Percentiles rank a stretch among this genome's conserved stretches.
These are phyloP conservation scores for Brenthis daphne DNA, from an alignment of 2,888 invertebrate species.

Conservation along the genomic window DNA sequence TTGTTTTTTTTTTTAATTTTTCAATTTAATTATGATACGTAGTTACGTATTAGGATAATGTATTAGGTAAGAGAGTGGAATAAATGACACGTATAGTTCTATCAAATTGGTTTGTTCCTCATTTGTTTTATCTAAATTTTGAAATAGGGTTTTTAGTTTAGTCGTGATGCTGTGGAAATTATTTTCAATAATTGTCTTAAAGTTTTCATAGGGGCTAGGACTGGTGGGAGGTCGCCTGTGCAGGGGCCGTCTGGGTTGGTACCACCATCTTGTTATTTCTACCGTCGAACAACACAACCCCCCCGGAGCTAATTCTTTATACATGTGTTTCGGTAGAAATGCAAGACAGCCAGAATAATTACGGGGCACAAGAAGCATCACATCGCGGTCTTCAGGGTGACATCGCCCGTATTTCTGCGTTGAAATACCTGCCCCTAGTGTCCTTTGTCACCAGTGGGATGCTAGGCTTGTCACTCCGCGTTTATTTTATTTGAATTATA, in stretches of 20 bases:
- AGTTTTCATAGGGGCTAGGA: background rate
- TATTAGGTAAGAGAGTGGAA: slow-evolving; percentile 11
- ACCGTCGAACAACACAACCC: background rate
- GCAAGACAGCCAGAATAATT: slow-evolving; percentile 8
- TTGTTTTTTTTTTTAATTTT: too few relatives aligned
- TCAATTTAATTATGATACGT: background rate
- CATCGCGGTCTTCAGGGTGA: background rate
- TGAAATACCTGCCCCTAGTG: background rate
- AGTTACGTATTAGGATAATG: background rate
- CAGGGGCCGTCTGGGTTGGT: slow-evolving; percentile 9
- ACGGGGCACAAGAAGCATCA: slow-evolving; percentile 7
- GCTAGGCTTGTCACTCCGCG: background rate
- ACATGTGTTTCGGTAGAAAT: slow-evolving; percentile 12
- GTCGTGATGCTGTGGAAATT: too few relatives aligned
- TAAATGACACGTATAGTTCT: slow-evolving; percentile 3
- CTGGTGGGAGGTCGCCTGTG: slow-evolving; percentile 8
- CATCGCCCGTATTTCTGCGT: slow-evolving; percentile 1
- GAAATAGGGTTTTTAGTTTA: background rate
- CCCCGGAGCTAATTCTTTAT: background rate
- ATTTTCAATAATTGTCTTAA: background rate
- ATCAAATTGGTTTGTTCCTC: background rate
- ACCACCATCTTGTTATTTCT: slow-evolving; percentile 11
- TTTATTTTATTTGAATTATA: slow-evolving; percentile 3
- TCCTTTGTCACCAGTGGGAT: background rate
- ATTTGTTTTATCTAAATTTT: background rate